These are phyloP conservation scores for Simalia tracyae DNA, from an alignment of 2,797 vertebrate genomes.

Conservation along the genomic window DNA sequence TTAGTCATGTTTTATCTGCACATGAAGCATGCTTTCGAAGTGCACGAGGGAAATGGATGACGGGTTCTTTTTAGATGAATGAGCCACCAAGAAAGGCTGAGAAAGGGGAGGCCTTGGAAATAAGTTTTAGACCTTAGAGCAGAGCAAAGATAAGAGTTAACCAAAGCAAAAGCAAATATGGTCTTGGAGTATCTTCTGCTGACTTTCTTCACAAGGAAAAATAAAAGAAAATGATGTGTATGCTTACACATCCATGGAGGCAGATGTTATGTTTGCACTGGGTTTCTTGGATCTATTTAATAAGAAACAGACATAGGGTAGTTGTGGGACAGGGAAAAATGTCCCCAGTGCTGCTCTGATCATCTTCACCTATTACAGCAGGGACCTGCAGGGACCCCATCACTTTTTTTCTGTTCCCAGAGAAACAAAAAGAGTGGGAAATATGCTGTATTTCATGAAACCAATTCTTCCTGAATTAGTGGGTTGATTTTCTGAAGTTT, in stretches of 20 bases:
- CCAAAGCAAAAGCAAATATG: background rate
- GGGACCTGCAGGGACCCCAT: too few relatives aligned
- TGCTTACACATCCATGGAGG: background rate
- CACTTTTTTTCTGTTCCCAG: too few relatives aligned
- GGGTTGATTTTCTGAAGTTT: background rate
- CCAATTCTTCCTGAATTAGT: background rate
- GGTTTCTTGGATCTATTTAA: background rate
- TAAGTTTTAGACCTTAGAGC: background rate
- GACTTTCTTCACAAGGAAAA: background rate
- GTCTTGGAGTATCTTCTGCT: background rate
- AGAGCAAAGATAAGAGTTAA: background rate
- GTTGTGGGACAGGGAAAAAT: too few relatives aligned
- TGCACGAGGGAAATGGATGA: background rate
- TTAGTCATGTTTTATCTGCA: background rate
- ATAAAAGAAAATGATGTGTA: background rate
- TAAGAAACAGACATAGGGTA: background rate
- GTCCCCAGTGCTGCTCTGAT: too few relatives aligned
- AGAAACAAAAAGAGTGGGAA: too few relatives aligned
- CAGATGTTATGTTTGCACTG: too few relatives aligned
- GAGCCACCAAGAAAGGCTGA: background rate
- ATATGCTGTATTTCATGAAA: background rate
- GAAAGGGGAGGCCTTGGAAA: background rate
- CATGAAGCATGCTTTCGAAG: background rate
- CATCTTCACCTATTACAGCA: too few relatives aligned
- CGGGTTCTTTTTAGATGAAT: background rate